These are phyloP conservation scores for Taeniopygia guttata DNA, from an alignment of 2,797 vertebrate genomes.

Conservation along the genomic window DNA sequence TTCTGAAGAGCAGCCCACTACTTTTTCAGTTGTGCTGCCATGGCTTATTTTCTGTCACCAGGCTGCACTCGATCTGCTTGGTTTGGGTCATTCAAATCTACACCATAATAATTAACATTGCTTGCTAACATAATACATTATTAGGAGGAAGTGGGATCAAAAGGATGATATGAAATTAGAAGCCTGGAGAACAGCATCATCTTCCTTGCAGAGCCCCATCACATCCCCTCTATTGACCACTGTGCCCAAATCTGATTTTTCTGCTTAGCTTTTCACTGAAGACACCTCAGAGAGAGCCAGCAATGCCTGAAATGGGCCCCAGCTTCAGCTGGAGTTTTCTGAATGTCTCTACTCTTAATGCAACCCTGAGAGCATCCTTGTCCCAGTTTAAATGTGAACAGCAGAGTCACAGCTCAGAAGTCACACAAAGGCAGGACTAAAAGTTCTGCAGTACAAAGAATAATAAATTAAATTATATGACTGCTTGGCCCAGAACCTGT, in stretches of 20 bases:
- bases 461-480: neutral
- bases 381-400: neutral
- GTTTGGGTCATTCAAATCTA: neutral
- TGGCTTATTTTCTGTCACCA: neutral
- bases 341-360: neutral
- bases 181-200: neutral
- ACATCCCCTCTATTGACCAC: neutral
- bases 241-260: neutral
- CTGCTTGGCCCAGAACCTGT: neutral
- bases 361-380: neutral
- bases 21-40: neutral
- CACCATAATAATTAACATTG: neutral
- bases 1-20: constrained; percentile 6
- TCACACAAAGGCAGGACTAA: neutral
- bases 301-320: neutral
- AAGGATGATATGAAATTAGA: neutral
- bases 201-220: neutral
- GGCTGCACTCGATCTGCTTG: neutral
- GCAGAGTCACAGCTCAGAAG: neutral
- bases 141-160: neutral
- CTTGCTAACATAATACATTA: neutral
- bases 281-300: neutral
- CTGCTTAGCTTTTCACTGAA: neutral
- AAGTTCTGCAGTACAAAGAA: neutral
- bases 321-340: neutral